A percentile compares a stretch with the other conserved stretches of the same genome.
Evolutionary conservation across 2,888 invertebrate genomes (phyloP).

Genomic region (Chaetogeoica ovagalla): DNA sequence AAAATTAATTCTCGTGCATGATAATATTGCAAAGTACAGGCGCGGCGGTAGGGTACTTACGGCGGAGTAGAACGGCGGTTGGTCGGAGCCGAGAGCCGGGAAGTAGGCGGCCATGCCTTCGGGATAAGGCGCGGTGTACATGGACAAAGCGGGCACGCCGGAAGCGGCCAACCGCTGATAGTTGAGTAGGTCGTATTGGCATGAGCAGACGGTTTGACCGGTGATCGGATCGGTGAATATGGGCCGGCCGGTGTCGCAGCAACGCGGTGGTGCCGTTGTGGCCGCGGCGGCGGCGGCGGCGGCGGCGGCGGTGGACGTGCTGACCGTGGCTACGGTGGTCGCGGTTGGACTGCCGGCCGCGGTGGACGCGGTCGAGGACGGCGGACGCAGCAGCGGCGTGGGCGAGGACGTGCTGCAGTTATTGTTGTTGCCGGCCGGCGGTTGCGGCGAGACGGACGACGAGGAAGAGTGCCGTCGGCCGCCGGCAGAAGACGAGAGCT

Average conservation of each 20-base stretch:
- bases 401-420: not conserved
- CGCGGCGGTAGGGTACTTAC: too few species aligned
- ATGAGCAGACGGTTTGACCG: constrained; percentile 86
- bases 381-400: not conserved
- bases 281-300: constrained; percentile 58
- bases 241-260: constrained; percentile 90
- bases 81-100: constrained; percentile 81
- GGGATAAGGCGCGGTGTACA: constrained; percentile 79
- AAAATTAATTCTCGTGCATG: too few species aligned
- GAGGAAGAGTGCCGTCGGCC: constrained; percentile 11
- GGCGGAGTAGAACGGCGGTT: constrained; percentile 83
- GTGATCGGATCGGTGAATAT: constrained; percentile 88
- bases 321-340: constrained; percentile 57
- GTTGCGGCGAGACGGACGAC: constrained; percentile 30
- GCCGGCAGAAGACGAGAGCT: constrained; percentile 25
- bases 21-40: too few species aligned
- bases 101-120: constrained; percentile 84
- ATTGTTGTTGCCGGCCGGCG: not conserved
- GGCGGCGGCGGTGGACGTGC: constrained; percentile 57
- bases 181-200: constrained; percentile 85
- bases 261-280: constrained; percentile 61
- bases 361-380: constrained; percentile 37
- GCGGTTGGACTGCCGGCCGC: constrained; percentile 52
- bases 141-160: constrained; percentile 73
- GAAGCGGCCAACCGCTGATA: constrained; percentile 76